Evolutionary conservation across 2,888 invertebrate genomes (phyloP), one percentile per base, ranked within the genome.

Genomic region (Microplitis manilae): DNA sequence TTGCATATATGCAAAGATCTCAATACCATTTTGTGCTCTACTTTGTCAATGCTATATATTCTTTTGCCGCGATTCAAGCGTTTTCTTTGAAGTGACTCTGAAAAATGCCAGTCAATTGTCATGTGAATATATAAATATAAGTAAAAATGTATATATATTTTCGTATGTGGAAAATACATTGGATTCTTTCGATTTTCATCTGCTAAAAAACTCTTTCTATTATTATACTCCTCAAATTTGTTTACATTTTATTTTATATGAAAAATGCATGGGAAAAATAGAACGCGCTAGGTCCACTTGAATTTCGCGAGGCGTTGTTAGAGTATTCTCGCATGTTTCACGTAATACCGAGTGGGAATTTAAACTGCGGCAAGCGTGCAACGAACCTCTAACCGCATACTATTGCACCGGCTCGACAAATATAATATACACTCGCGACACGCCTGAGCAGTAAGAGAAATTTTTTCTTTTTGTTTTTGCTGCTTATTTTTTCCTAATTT

Each of bases 281-380:
- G 13, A 62, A 60, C 17, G 67, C 13, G 15, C 39, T 15, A 64
- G 62, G 73, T 68, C 69, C 77, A 73, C 77, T 77, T 77, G 77
- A 77, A 77, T 77, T 74, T 75, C 68, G 50, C 40, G 71, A 50
- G 71, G 71, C 74, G 77, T 77, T 77, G 74, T 77, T 74, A 73
- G 69, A 59, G 65, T 65, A 79, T 75, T 77, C 69, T 75, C 73
- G 72, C 77, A 77, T 77, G 77, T 75, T 73, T 75, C 68, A 62
- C 73, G 74, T 64, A 75, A 76, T 67, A 76, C 73, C 73, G 73
- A 78, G 78, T 80, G 75, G 61, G 78, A 78, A 78, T 80, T 78
- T 78, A 77, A 80, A 78, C 68, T 73, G 77, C 61, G 77, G 78
- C 77, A 61, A 80, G 77, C 77, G 78, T 80, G 79, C 79, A 78